These are phyloP conservation scores for Proterorhinus semilunaris DNA, from an alignment of 2,113 vertebrate genomes.

Conservation along the genomic window DNA sequence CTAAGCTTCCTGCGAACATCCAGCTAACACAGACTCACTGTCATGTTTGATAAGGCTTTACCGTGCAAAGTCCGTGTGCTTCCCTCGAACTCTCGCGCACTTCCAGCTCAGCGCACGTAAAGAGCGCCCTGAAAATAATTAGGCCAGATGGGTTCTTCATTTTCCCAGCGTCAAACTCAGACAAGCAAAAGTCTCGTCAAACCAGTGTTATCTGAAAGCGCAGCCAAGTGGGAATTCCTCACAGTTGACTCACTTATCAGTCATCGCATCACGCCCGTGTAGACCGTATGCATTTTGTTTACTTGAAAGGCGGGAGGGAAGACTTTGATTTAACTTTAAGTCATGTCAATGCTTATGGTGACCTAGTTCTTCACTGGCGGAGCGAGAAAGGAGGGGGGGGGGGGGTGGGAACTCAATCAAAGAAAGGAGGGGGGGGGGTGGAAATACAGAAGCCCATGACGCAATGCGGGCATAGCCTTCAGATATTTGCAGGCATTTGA, in stretches of 20 bases:
- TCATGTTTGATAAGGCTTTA: too few relatives aligned
- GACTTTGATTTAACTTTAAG: constrained; percentile 31
- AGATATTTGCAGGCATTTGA: constrained; percentile 67
- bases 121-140: constrained; percentile 34
- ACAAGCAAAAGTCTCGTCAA: background rate
- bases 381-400: constrained; percentile 24
- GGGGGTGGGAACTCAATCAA: constrained; percentile 47
- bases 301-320: constrained; percentile 6
- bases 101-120: constrained; percentile 28
- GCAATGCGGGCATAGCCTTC: constrained; percentile 67
- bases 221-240: constrained; percentile 30
- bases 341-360: constrained; percentile 55
- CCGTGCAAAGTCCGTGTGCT: too few relatives aligned
- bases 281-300: constrained; percentile 7
- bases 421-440: constrained; percentile 22
- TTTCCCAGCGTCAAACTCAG: constrained; percentile 4
- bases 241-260: constrained; percentile 12
- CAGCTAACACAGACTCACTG: too few relatives aligned
- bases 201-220: background rate
- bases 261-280: constrained; percentile 1
- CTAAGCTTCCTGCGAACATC: too few relatives aligned
- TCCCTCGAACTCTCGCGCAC: too few relatives aligned
- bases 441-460: constrained; percentile 60
- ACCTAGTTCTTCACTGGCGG: constrained; percentile 63
- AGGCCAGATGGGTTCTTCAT: constrained; percentile 24